Percentiles rank a stretch among this genome's conserved stretches.
These are phyloP conservation scores for Portevinia maculata DNA, from an alignment of 2,888 invertebrate genomes.

Conservation along the genomic window DNA sequence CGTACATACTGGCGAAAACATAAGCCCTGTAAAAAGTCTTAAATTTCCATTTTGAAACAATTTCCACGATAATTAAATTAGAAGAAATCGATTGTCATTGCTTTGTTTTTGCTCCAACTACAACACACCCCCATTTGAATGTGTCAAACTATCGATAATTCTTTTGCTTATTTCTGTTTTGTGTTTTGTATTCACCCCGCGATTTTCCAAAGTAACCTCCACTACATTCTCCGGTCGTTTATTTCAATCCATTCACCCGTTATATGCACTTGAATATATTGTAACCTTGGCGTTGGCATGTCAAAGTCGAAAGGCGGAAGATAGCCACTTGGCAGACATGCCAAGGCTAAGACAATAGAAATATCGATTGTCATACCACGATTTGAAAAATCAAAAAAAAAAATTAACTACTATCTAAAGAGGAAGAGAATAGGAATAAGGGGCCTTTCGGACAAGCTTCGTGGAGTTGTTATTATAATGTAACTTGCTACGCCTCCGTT, in stretches of 20 bases:
- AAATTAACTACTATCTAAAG: too few species aligned
- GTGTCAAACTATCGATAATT: slow-evolving; percentile 8
- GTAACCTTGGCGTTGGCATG: slow-evolving; percentile 13
- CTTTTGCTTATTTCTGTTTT: not conserved
- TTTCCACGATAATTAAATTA: slow-evolving; percentile 5
- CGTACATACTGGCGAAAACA: not conserved
- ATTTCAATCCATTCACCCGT: slow-evolving; percentile 6
- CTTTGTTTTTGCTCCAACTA: not conserved
- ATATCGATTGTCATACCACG: slow-evolving; percentile 6
- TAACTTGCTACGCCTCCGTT: not conserved
- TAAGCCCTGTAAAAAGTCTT: too few species aligned
- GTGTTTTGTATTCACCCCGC: not conserved
- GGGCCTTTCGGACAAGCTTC: not conserved
- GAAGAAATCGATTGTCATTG: not conserved
- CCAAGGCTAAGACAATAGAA: not conserved
- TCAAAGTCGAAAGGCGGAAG: slow-evolving; percentile 4
- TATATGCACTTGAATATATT: not conserved
- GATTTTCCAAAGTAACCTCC: not conserved
- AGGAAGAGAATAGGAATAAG: not conserved
- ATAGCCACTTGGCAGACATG: not conserved
- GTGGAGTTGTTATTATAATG: not conserved
- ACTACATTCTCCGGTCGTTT: not conserved
- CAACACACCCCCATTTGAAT: not conserved
- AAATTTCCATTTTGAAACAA: not conserved
- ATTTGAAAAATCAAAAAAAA: not conserved